Evolutionary conservation across 2,113 vertebrate genomes (phyloP), one percentile per base, ranked within the genome.

Genomic region (Leucopsar rothschildi): DNA sequence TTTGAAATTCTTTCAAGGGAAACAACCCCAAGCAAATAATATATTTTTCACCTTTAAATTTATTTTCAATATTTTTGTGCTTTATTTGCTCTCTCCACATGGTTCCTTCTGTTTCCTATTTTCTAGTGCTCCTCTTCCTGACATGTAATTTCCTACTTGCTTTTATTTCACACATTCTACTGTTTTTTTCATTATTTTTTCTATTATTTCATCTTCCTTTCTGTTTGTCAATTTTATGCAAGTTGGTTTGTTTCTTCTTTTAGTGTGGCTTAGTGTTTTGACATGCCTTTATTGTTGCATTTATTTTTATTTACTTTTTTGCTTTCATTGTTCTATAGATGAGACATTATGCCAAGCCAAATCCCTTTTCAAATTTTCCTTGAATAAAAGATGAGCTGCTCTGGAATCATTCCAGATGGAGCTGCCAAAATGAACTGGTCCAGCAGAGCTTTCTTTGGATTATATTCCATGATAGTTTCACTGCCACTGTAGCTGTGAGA

Each of bases 341-440:
- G 73, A 97, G 69, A 94, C 55, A 55, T 55, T 86, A 82, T 92
- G 80, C 94, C 96, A 98, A 94, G 68, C 90, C 94, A 97, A 96
- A 97, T 97, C 95, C 83, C 80, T 96, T 92, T 95, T 96, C 88
- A 95, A 88, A 88, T 96, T 95, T 95, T 50, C 81, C 82, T 88
- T 95, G 92, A 97, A 96, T 97, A 96, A 97, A 97, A 97, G 82
- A 97, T 96, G 88, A 97, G 92, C 52, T 93, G 64, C 69, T 91
- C 77, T 95, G 97, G 95, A 97, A 85, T 79, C 24, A 17, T 22
- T 96, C 96, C 96, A 97, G 84, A 91, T 29, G 61, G 57, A 84
- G 88, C 73, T 94, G 94, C 91, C 91, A 97, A 90, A 90, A 77
- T 57, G 52, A 96, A 82, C 76, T 56, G 75, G 90, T 96, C 77